Percentiles rank a stretch among this genome's conserved stretches.
These are phyloP conservation scores for Temnothorax longispinosus DNA, from an alignment of 1,140 invertebrate genomes.

Conservation along the genomic window DNA sequence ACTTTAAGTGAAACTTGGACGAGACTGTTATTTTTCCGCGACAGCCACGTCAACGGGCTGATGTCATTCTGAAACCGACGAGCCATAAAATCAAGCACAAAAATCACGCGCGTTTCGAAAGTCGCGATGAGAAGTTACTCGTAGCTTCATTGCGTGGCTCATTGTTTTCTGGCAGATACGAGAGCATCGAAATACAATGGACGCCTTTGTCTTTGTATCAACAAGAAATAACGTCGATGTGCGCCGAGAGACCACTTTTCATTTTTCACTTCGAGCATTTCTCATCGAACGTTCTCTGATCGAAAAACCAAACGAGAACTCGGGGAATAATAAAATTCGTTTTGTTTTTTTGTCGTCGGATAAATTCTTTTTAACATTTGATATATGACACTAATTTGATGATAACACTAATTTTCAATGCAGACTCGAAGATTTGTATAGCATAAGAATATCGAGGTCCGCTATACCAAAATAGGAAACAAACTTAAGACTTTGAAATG, in stretches of 20 bases:
- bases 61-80: slow-evolving; percentile 18
- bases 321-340: not conserved
- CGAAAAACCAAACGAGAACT: not conserved
- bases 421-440: not conserved
- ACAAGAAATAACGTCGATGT: not conserved
- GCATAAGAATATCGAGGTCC: not conserved
- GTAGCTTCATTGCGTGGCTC: not conserved
- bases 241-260: not conserved
- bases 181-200: not conserved
- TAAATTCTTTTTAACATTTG: not conserved
- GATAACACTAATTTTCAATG: not conserved
- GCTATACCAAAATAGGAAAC: not conserved
- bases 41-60: slow-evolving; percentile 16
- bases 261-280: not conserved
- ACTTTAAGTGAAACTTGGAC: slow-evolving; percentile 45
- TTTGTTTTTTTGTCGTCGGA: not conserved
- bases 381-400: not conserved
- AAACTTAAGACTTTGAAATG: not conserved
- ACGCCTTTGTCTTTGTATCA: not conserved
- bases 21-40: slow-evolving; percentile 42
- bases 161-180: not conserved
- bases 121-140: not conserved
- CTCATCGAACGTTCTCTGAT: not conserved
- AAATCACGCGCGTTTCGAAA: slow-evolving; percentile 1
- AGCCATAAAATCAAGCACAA: slow-evolving; percentile 23